These are phyloP conservation scores for Notodonta dromedarius DNA, from an alignment of 2,888 invertebrate genomes.

Conservation along the genomic window DNA sequence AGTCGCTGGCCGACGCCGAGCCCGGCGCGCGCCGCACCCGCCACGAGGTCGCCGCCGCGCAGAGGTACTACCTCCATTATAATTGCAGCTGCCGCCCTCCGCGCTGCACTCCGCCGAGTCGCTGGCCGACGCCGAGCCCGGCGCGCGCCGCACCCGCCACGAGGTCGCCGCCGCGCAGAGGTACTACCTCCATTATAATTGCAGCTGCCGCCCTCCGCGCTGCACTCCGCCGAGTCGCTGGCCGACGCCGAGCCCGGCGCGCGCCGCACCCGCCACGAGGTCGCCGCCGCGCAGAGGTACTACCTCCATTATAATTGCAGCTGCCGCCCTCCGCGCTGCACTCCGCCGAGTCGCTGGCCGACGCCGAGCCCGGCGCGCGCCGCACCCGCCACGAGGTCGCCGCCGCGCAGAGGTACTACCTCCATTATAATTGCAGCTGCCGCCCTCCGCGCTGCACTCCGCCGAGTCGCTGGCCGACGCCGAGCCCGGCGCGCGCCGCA, in stretches of 20 bases:
- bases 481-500: conserved; percentile 96
- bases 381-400: conserved; percentile 98
- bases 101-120: conserved; percentile 72
- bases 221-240: conserved; percentile 71
- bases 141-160: conserved; percentile 96
- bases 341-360: conserved; percentile 72
- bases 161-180: conserved; percentile 97
- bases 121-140: conserved; percentile 91
- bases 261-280: conserved; percentile 96
- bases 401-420: conserved; percentile 89
- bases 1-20: conserved; percentile 87
- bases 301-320: neutral
- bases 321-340: conserved; percentile 47
- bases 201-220: conserved; percentile 48
- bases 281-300: conserved; percentile 93
- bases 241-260: conserved; percentile 95
- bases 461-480: conserved; percentile 86
- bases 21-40: conserved; percentile 97
- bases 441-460: conserved; percentile 58
- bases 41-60: conserved; percentile 97
- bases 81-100: conserved; percentile 37
- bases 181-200: conserved; percentile 37
- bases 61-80: conserved; percentile 78
- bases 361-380: conserved; percentile 95
- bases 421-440: no score